Evolutionary conservation across 2,888 invertebrate genomes (phyloP).

Genomic region (Odontocerum albicorne): DNA sequence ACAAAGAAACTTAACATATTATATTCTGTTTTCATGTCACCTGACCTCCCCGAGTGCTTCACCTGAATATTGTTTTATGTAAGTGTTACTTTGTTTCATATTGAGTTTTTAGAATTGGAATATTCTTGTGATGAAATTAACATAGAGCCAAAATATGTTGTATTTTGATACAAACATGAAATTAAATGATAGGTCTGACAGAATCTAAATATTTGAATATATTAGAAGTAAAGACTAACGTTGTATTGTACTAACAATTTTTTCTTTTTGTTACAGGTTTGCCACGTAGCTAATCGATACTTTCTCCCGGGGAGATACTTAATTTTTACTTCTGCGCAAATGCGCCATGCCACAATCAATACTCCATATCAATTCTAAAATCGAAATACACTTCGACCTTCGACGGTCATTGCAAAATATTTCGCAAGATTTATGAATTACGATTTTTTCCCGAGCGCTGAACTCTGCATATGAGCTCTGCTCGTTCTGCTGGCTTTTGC

Average conservation of each 20-base stretch:
- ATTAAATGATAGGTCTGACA: constrained; percentile 50
- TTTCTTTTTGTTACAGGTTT: constrained; percentile 26
- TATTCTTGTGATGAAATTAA: constrained; percentile 41
- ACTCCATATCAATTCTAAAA: too few species aligned
- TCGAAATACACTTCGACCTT: too few species aligned
- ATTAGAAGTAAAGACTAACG: constrained; percentile 1
- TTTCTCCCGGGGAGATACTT: too few species aligned
- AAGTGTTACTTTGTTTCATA: neutral
- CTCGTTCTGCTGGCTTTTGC: constrained; percentile 6
- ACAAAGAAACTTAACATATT: too few species aligned
- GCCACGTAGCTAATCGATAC: too few species aligned
- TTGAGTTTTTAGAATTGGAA: neutral
- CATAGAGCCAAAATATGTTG: constrained; percentile 45
- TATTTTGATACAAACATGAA: constrained; percentile 44
- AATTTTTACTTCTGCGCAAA: too few species aligned
- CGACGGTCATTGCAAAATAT: too few species aligned
- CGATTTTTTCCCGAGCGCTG: neutral
- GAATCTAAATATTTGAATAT: constrained; percentile 12
- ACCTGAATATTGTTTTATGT: neutral
- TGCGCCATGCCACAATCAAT: too few species aligned
- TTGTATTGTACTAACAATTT: constrained; percentile 6
- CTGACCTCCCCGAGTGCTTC: neutral
- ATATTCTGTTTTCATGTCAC: neutral
- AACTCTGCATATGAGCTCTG: neutral
- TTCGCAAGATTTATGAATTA: too few species aligned